Conservation (phyloP, 2,797 vertebrate species). For the Eptatretus atami region DNA sequence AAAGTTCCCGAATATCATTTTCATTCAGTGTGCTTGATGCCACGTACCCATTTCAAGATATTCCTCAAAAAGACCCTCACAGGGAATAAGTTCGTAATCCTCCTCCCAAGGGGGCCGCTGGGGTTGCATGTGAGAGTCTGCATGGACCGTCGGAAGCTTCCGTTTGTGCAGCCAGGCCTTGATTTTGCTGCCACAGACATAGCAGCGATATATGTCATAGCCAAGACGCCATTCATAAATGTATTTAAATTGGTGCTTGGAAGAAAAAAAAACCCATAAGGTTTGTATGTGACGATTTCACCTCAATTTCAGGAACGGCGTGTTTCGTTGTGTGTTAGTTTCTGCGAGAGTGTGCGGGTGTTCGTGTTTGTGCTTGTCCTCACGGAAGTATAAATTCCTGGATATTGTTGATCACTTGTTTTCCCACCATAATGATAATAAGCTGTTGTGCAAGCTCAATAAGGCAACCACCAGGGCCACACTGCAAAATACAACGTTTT, state of each 20-base stretch:
- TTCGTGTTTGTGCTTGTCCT: slow-evolving; percentile 8
- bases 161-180: slow-evolving; percentile 12
- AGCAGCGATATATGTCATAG: not conserved
- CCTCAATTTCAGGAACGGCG: too few species aligned
- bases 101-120: slow-evolving; percentile 10
- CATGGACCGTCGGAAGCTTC: not conserved
- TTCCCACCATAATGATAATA: slow-evolving; percentile 15
- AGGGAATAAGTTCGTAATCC: slow-evolving; percentile 12
- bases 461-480: slow-evolving; percentile 12
- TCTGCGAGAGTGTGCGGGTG: too few species aligned
- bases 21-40: too few species aligned
- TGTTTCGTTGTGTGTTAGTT: too few species aligned
- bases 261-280: too few species aligned
- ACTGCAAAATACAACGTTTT: slow-evolving; percentile 6
- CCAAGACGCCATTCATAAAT: too few species aligned
- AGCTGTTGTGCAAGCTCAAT: slow-evolving; percentile 15
- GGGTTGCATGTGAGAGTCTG: not conserved
- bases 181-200: slow-evolving; percentile 12
- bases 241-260: too few species aligned
- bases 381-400: slow-evolving; percentile 13
- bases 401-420: slow-evolving; percentile 12
- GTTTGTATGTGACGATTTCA: too few species aligned
- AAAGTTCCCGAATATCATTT: too few species aligned
- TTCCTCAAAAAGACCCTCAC: slow-evolving; percentile 13
- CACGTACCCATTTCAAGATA: slow-evolving; percentile 15